phyloP scores from a whole-genome alignment of 2,797 vertebrate species.

The Melanotaenia boesemani region DNA sequence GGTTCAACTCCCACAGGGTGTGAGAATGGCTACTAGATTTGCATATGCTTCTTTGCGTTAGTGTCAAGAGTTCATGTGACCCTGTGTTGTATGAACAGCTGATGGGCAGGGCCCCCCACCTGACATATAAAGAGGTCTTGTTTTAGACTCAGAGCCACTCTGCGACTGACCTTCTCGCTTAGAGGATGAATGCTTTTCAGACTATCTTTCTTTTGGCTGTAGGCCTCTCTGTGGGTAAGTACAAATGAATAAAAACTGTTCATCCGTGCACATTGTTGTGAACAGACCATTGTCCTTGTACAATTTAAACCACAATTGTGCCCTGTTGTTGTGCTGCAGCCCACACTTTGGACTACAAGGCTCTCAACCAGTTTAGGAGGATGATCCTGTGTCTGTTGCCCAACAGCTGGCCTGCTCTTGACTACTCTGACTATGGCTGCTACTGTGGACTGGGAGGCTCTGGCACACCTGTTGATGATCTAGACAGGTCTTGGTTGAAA shows the following conservation, averaged over 20 bases:
- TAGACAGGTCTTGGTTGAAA: constrained; percentile 68
- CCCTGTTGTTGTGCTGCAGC: constrained; percentile 52
- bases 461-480: constrained; percentile 73
- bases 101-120: constrained; percentile 35
- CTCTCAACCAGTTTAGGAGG: constrained; percentile 70
- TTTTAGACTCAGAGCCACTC: background rate
- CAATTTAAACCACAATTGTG: background rate
- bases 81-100: constrained; percentile 55
- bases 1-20: background rate
- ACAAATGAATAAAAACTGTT: background rate
- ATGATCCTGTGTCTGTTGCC: constrained; percentile 77
- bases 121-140: constrained; percentile 50
- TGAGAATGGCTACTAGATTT: constrained; percentile 27
- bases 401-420: constrained; percentile 64
- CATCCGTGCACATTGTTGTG: background rate
- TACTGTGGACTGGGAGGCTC: constrained; percentile 78
- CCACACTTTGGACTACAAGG: constrained; percentile 53
- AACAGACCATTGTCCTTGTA: background rate
- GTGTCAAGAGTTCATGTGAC: constrained; percentile 21
- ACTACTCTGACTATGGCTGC: constrained; percentile 79
- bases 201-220: constrained; percentile 60
- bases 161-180: background rate
- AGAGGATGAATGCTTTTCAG: constrained; percentile 68
- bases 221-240: constrained; percentile 73
- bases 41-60: constrained; percentile 20